Evolutionary conservation across 2,888 invertebrate genomes (phyloP).

Genomic region (Erpobdella octoculata): DNA sequence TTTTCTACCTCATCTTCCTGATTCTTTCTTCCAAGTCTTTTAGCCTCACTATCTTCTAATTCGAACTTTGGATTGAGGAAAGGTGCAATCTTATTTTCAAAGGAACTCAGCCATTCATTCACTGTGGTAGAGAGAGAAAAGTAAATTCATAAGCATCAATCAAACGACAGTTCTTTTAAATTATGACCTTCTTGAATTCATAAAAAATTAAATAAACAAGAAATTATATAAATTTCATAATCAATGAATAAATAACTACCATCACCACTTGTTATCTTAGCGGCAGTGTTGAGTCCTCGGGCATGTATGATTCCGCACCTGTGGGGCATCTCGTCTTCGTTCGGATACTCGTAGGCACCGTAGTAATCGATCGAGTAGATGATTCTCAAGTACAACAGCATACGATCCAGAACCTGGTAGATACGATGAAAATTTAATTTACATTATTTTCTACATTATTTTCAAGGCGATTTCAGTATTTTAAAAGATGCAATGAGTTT

Average conservation of each 20-base stretch:
- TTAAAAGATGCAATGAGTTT: background rate
- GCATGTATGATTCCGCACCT: conserved; percentile 96
- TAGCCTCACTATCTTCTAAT: conserved; percentile 67
- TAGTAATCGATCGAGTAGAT: conserved; percentile 99
- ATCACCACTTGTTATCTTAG: conserved; percentile 59
- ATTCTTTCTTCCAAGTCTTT: conserved; percentile 75
- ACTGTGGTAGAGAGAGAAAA: conserved; percentile 41
- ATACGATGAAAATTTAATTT: background rate
- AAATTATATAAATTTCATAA: background rate
- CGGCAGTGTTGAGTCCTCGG: conserved; percentile 75
- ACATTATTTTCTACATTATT: background rate
- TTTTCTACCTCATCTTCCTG: conserved; percentile 56
- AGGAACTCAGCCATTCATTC: conserved; percentile 57
- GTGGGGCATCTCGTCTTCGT: conserved; percentile 99
- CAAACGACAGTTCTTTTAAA: background rate
- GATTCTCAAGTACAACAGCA: conserved; percentile 84
- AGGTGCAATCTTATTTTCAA: conserved; percentile 83
- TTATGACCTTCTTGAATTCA: background rate
- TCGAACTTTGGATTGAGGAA: conserved; percentile 71
- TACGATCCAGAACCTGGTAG: conserved; percentile 61
- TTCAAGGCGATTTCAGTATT: background rate
- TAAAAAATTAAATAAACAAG: background rate
- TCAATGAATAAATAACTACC: conserved; percentile 36
- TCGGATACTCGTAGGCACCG: conserved; percentile 95
- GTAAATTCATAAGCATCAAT: background rate